Conservation (phyloP, 2,113 vertebrate species). For the Microtus montanus region DNA sequence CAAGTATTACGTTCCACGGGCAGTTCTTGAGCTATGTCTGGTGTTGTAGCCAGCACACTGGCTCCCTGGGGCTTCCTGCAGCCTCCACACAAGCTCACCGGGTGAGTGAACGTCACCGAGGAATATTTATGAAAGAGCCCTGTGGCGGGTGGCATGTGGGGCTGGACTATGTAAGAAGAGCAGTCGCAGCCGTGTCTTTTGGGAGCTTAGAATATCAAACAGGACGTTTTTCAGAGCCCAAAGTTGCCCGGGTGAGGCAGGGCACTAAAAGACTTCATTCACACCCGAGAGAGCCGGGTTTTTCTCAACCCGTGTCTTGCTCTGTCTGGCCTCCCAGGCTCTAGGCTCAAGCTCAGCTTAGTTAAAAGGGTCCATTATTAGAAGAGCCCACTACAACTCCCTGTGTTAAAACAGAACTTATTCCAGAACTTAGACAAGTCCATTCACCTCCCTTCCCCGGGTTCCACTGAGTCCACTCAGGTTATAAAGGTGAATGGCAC, state of each 20-base stretch:
- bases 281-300: not conserved
- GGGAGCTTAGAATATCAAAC: constrained; percentile 56
- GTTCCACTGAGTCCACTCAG: not conserved
- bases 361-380: constrained; percentile 43
- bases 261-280: constrained; percentile 50
- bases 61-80: not conserved
- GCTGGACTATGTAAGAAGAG: not conserved
- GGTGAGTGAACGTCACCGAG: not conserved
- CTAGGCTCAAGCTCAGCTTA: constrained; percentile 3
- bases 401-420: not conserved
- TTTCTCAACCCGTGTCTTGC: not conserved
- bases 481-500: not conserved
- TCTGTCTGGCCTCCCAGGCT: not conserved
- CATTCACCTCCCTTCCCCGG: not conserved
- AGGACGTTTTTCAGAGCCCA: constrained; percentile 12
- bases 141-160: not conserved
- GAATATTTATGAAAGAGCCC: constrained; percentile 35
- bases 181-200: not conserved
- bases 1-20: not conserved
- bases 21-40: not conserved
- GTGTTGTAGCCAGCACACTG: not conserved
- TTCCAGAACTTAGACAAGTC: not conserved
- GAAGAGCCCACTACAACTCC: not conserved
- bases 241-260: not conserved
- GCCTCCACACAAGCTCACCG: not conserved